Evolutionary conservation across 1,140 invertebrate species (phyloP).

Genomic region (Drosophila saltans): DNA sequence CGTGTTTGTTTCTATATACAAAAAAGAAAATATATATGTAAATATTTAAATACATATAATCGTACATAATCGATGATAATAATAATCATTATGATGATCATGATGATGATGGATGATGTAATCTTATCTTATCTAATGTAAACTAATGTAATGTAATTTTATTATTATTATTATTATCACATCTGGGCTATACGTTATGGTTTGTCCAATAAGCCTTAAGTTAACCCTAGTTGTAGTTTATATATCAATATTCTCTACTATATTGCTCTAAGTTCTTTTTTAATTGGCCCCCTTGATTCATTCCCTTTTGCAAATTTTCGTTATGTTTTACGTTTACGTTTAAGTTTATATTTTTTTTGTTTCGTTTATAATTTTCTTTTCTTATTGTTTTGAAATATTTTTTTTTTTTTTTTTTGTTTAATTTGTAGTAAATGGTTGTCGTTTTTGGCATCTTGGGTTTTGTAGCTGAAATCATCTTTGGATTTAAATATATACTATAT

Average conservation of each 20-base stretch:
- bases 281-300: constrained; percentile 16
- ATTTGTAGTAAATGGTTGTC: constrained; percentile 11
- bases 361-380: too few relatives aligned
- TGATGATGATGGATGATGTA: not conserved
- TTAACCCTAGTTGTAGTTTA: constrained; percentile 46
- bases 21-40: constrained; percentile 23
- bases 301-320: not conserved
- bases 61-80: constrained; percentile 1
- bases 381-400: not conserved
- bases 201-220: constrained; percentile 40
- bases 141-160: constrained; percentile 2
- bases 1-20: constrained; percentile 36
- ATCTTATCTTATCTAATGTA: constrained; percentile 5
- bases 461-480: constrained; percentile 29
- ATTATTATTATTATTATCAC: constrained; percentile 5
- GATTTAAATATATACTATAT: constrained; percentile 13
- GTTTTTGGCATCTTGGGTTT: constrained; percentile 52
- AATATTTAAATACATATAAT: not conserved
- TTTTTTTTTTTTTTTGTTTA: constrained; percentile 28
- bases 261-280: constrained; percentile 46
- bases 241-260: constrained; percentile 20
- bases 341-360: too few relatives aligned
- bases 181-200: constrained; percentile 29
- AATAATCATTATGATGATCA: not conserved
- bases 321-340: not conserved